Evolutionary conservation across 1,140 invertebrate genomes (phyloP), one percentile per base, ranked within the genome.

Genomic region (Atta cephalotes): DNA sequence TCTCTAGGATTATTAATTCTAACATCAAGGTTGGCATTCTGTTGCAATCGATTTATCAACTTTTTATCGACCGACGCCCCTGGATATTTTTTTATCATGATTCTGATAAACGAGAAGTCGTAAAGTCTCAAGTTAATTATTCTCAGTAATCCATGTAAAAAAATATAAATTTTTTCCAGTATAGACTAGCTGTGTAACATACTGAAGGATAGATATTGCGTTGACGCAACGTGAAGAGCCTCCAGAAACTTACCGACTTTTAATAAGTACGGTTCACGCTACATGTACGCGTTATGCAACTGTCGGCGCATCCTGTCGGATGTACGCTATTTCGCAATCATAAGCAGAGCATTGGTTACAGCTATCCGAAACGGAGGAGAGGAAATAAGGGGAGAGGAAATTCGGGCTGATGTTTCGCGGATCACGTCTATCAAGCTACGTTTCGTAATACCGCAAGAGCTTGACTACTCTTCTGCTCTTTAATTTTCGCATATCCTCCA

Each of bases 301-400:
- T 81, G 87, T 81, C 90, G 91, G 90, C 93, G 94, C 93, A 90
- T 93, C 92, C 89, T 85, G 93, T 94, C 94, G 93, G 94, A 95
- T 95, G 94, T 94, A 92, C 92, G 94, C 92, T 93, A 94, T 95
- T 94, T 94, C 93, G 94, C 92, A 95, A 95, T 95, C 93, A 95
- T 92, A 90, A 94, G 90, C 91, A 93, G 93, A 94, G 93, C 93
- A 94, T 94, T 94, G 91, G 94, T 93, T 94, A 94, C 91, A 90
- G 90, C 91, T 89, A 93, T 92, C 91, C 68, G 81, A 93, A 85
- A 87, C 85, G 87, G 56, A 1, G 80, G 53, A 65, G 72, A 39
- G 25, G 25, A 25, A 56, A 6, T 35, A 35, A 88, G 85, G 86
- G 77, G 25, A 62, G 58, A 79, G 87, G 63, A 58, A 71, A 71